These are phyloP conservation scores for Aurelia aurita DNA, from an alignment of 30 jellyfish, hydroid and myxozoan genomes.

Conservation along the genomic window DNA sequence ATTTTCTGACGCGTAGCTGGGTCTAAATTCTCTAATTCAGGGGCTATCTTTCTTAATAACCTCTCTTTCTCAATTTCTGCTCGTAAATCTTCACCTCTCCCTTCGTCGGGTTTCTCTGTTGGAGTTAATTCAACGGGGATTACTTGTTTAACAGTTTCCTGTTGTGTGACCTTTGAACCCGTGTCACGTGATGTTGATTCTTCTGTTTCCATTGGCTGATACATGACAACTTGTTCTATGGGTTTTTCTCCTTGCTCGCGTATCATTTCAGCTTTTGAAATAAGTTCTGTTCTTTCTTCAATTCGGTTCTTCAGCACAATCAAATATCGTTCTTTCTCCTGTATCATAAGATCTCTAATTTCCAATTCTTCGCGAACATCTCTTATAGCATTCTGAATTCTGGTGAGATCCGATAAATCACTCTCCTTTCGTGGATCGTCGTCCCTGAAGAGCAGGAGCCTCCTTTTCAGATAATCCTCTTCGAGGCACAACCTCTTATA, in stretches of 20 bases:
- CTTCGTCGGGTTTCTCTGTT: slow-evolving; percentile 4
- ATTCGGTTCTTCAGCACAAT: slow-evolving; percentile 62
- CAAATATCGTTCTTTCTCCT: slow-evolving; percentile 82
- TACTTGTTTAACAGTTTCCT: neutral
- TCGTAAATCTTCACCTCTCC: slow-evolving; percentile 67
- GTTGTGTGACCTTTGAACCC: neutral
- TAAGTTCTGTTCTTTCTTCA: slow-evolving; percentile 36
- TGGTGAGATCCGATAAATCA: slow-evolving; percentile 76
- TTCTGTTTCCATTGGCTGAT: neutral
- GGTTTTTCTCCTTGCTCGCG: neutral
- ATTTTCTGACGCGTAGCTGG: slow-evolving; percentile 68
- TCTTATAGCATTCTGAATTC: slow-evolving; percentile 74
- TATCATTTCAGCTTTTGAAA: slow-evolving; percentile 24
- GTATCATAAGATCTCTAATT: slow-evolving; percentile 89
- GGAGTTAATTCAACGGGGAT: neutral
- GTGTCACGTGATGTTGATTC: neutral
- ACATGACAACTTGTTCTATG: neutral
- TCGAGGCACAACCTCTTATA: slow-evolving; percentile 86
- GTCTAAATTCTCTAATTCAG: slow-evolving; percentile 80
- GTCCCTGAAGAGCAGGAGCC: slow-evolving; percentile 75
- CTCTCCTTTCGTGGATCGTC: slow-evolving; percentile 87
- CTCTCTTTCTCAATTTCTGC: slow-evolving; percentile 83
- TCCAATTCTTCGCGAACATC: slow-evolving; percentile 85
- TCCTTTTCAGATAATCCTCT: slow-evolving; percentile 78
- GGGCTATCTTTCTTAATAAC: slow-evolving; percentile 74